Evolutionary conservation across 2,888 invertebrate genomes (phyloP).

Genomic region (Pherbina coryleti): DNA sequence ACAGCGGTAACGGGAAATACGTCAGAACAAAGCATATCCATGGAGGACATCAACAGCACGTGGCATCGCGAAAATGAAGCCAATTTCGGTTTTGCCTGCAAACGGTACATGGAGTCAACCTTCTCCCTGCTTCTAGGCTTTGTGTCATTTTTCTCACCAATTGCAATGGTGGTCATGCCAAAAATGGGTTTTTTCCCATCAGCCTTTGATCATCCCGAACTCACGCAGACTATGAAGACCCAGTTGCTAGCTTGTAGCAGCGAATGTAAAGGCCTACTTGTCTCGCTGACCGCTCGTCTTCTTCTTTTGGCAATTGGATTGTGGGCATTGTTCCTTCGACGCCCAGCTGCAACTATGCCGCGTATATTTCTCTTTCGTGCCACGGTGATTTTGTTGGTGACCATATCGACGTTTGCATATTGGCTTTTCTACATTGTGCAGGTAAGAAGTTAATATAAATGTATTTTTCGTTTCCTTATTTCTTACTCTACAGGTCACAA

Average conservation of each 20-base stretch:
- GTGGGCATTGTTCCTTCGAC: constrained; percentile 92
- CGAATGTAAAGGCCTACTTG: constrained; percentile 93
- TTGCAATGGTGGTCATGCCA: constrained; percentile 95
- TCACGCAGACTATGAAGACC: constrained; percentile 79
- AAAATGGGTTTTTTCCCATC: constrained; percentile 89
- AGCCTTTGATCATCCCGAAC: constrained; percentile 74
- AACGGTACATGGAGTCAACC: constrained; percentile 85
- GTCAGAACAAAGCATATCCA: constrained; percentile 93
- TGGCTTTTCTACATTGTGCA: constrained; percentile 99
- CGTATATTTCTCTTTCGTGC: constrained; percentile 92
- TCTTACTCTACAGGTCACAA: constrained; percentile 70
- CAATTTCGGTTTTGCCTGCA: constrained; percentile 80
- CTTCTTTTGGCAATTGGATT: constrained; percentile 89
- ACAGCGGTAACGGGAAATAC: constrained; percentile 97
- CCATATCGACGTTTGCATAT: constrained; percentile 94
- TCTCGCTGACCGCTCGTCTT: constrained; percentile 92
- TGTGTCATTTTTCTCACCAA: constrained; percentile 89
- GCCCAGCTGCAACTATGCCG: constrained; percentile 88
- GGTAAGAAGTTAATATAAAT: constrained; percentile 64
- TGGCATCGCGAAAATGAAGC: constrained; percentile 84
- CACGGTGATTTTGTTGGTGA: constrained; percentile 87
- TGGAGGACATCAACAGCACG: constrained; percentile 91
- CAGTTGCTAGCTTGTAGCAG: constrained; percentile 86
- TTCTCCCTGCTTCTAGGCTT: constrained; percentile 84
- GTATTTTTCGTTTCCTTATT: neutral